Base-by-base conservation (phyloP, 2,113 vertebrate species). In the Chaenocephalus aceratus region DNA sequence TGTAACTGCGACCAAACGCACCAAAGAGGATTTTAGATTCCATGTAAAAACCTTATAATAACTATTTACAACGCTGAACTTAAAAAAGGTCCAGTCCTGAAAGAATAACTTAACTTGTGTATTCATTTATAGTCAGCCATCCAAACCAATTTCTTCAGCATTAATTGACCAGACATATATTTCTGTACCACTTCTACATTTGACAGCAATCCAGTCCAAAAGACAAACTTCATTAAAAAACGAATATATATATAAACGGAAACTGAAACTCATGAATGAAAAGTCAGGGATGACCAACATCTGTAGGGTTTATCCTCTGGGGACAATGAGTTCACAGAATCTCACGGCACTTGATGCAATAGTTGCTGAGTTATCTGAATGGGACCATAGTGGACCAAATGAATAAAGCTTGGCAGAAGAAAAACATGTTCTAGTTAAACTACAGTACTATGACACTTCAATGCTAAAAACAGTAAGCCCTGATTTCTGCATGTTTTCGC, bases 401-500 rank as follows among this genome's bases (percentile, higher is more conserved):
- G 36, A 30, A 30, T 30, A 4, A 4, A 30, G 30, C 30, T 30
- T 30, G 13, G 18, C 4, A 9, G 30, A 8, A 18, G 3, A 9
- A 52, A 52, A 56, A 7, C 21, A 16, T 3, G 41, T 21, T 75
- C 23, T 14, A 2, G 6, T 18, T 10, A 45, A 59, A 30, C 9
- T 53, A 16, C 45, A 52, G 10, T 1, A 46, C 6, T 21, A 21
- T 46, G 23, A 26, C 51, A 53, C 11, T 10, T 16, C 1, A 15
- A 30, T 48, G 21, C 18, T 59, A 4, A 18, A 57, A 52, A 11
- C 12, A 21, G 3, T 46, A 5, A 64, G 71, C 54, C 30, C 30
- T 30, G 30, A 3, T 30, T 30, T 30, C 46, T 41, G 49, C 23
- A 6, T 89, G 86, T 88, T 93, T 90, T 82, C 44, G 87, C 87